Conservation (phyloP, 2,888 invertebrate species). For the Cremastinae sp. region DNA sequence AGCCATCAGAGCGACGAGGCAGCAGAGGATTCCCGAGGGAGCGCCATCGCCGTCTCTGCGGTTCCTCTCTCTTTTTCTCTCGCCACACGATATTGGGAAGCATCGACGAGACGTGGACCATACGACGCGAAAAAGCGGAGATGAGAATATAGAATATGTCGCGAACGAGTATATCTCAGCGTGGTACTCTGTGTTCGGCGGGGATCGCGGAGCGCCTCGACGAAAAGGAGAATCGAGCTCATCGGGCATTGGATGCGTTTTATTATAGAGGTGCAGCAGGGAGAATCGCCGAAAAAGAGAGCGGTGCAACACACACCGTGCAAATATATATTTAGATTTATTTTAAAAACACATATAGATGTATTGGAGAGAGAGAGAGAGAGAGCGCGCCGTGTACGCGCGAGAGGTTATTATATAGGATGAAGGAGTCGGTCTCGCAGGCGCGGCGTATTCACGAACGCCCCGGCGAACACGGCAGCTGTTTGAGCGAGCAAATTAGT, state of each 20-base stretch:
- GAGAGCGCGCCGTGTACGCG: too few relatives aligned
- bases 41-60: slow-evolving; percentile 38
- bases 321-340: slow-evolving; percentile 3
- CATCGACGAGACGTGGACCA: slow-evolving; percentile 62
- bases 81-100: slow-evolving; percentile 46
- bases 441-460: slow-evolving; percentile 74
- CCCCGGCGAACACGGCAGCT: slow-evolving; percentile 78
- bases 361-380: neutral
- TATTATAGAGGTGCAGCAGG: neutral
- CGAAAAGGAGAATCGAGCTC: slow-evolving; percentile 67
- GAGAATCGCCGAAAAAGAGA: slow-evolving; percentile 15
- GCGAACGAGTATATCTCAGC: slow-evolving; percentile 74
- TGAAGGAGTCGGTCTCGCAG: slow-evolving; percentile 60
- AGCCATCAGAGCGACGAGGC: slow-evolving; percentile 60
- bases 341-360: neutral
- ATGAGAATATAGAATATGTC: slow-evolving; percentile 57
- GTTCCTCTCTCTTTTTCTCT: slow-evolving; percentile 18
- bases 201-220: slow-evolving; percentile 19
- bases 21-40: slow-evolving; percentile 45
- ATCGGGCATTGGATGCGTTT: slow-evolving; percentile 68
- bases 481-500: slow-evolving; percentile 80
- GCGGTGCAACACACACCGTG: slow-evolving; percentile 18
- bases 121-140: slow-evolving; percentile 60
- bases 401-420: slow-evolving; percentile 57
- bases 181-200: slow-evolving; percentile 65